These are phyloP conservation scores for Paramuricea clavata DNA, from an alignment of 92 coral and sea anemone species.

Conservation along the genomic window DNA sequence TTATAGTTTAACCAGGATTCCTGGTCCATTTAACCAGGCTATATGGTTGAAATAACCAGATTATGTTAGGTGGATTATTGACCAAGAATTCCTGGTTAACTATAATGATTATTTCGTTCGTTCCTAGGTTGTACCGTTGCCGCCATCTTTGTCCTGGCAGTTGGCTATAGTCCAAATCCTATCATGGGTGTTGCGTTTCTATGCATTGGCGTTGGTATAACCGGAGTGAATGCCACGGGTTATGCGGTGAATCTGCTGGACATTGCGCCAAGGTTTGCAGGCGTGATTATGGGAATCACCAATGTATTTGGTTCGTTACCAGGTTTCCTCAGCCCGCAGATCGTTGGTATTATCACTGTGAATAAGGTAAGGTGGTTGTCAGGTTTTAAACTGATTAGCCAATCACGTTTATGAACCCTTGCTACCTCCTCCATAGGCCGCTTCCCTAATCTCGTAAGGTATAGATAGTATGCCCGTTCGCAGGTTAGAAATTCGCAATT, in stretches of 20 bases:
- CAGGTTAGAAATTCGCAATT: no score
- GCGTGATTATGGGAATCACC: slow-evolving; percentile 98
- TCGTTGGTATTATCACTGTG: slow-evolving; percentile 95
- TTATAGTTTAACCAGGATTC: no score
- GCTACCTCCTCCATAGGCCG: no score
- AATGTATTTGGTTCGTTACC: slow-evolving; percentile 98
- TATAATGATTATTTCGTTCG: neutral
- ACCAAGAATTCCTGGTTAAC: no score
- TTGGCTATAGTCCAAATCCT: slow-evolving; percentile 85
- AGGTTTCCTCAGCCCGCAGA: slow-evolving; percentile 98
- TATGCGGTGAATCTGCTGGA: slow-evolving; percentile 99
- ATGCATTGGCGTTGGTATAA: slow-evolving; percentile 96
- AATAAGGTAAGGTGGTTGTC: slow-evolving; percentile 78
- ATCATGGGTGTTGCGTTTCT: slow-evolving; percentile 87
- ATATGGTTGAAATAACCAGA: no score
- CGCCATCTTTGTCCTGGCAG: slow-evolving; percentile 84
- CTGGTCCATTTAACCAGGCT: no score
- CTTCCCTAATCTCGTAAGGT: no score
- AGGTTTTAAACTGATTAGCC: neutral
- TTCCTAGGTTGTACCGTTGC: slow-evolving; percentile 90
- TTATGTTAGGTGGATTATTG: no score
- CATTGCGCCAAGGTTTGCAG: slow-evolving; percentile 98
- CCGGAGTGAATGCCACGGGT: slow-evolving; percentile 98
- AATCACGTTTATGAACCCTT: no score
- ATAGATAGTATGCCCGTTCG: no score